Conservation (phyloP, 2,113 vertebrate genomes). For the Tympanuchus pallidicinctus region DNA sequence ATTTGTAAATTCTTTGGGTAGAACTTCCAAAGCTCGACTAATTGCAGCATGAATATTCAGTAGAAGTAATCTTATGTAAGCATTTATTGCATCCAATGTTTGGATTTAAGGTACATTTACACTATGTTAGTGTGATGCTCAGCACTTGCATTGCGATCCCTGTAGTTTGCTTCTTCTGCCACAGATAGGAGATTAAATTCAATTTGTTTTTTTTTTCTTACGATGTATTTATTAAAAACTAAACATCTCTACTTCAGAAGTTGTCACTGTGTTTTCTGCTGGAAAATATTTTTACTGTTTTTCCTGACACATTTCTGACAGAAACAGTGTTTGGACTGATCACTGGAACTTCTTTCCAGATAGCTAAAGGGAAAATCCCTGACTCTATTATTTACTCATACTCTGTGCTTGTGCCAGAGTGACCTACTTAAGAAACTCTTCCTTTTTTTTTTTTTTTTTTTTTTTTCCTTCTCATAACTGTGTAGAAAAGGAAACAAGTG, state of each 20-base stretch:
- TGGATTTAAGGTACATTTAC: background rate
- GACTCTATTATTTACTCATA: constrained; percentile 8
- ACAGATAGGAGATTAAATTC: background rate
- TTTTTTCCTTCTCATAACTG: fast-evolving
- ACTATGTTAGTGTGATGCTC: background rate
- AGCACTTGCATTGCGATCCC: background rate
- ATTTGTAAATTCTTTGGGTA: background rate
- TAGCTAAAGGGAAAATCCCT: constrained; percentile 14
- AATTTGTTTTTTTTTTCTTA: background rate
- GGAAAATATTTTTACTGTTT: constrained; percentile 20
- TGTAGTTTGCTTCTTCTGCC: background rate
- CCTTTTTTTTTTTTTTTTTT: background rate
- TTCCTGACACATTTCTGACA: background rate
- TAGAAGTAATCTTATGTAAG: background rate
- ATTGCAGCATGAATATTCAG: constrained; percentile 25
- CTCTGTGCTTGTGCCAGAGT: background rate
- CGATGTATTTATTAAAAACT: background rate
- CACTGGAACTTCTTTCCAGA: constrained; percentile 2
- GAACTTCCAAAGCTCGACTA: background rate
- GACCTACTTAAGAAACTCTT: constrained; percentile 13
- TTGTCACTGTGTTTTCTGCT: background rate
- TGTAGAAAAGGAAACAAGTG: background rate
- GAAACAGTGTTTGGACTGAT: background rate
- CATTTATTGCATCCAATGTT: background rate
- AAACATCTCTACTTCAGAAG: background rate